Percentiles rank a stretch among this genome's conserved stretches.
Evolutionary conservation across 2,797 vertebrate species (phyloP).

Genomic region (Labeo calbasu): DNA sequence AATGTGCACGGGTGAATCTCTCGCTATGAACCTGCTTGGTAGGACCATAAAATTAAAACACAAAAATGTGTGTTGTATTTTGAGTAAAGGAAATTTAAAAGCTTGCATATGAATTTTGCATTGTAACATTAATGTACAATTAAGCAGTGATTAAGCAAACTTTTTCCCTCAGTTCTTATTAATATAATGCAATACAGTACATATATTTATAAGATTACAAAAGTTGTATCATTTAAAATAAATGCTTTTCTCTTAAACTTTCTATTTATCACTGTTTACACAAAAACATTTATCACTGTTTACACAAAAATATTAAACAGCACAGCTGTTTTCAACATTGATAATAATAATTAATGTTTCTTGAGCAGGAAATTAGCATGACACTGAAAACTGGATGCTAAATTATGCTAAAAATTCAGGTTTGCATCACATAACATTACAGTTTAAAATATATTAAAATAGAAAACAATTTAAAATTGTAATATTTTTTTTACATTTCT

Average conservation of each 20-base stretch:
- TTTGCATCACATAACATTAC: not conserved
- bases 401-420: not conserved
- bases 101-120: not conserved
- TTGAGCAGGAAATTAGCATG: not conserved
- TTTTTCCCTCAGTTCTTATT: not conserved
- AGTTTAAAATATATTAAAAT: not conserved
- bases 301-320: not conserved
- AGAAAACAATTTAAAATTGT: not conserved
- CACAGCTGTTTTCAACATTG: not conserved
- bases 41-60: not conserved
- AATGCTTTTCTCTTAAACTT: not conserved
- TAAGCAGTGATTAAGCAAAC: not conserved
- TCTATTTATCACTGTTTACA: too few relatives aligned
- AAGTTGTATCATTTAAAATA: not conserved
- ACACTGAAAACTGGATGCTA: not conserved
- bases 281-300: not conserved
- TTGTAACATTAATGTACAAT: not conserved
- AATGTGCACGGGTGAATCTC: not conserved
- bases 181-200: not conserved
- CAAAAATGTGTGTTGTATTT: not conserved
- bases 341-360: not conserved
- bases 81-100: not conserved
- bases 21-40: not conserved
- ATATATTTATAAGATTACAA: not conserved
- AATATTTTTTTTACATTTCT: too few relatives aligned